Conservation (phyloP, 2,888 invertebrate genomes). For the Buathra laborator region DNA sequence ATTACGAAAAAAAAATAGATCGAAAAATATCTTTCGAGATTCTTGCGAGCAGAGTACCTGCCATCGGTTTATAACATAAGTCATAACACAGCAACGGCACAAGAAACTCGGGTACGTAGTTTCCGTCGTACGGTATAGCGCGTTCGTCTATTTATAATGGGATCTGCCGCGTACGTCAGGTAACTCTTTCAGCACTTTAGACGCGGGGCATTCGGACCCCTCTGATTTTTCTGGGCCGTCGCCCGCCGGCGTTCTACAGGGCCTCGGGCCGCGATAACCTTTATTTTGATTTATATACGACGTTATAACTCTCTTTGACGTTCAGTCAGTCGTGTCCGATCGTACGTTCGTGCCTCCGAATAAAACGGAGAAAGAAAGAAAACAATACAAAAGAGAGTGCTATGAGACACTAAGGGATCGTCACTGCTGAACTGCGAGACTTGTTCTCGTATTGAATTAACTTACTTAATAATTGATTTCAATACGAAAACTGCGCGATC, state of each 20-base stretch:
- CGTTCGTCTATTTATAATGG: constrained; percentile 55
- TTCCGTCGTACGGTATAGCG: constrained; percentile 10
- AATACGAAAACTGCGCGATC: neutral
- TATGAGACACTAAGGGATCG: constrained; percentile 20
- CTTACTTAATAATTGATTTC: neutral
- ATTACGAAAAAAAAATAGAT: neutral
- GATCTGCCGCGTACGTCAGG: constrained; percentile 73
- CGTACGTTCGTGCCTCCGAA: constrained; percentile 75
- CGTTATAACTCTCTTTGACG: constrained; percentile 81
- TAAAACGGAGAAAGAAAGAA: constrained; percentile 62
- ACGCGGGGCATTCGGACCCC: constrained; percentile 61
- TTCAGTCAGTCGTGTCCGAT: constrained; percentile 76
- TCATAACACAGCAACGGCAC: constrained; percentile 3
- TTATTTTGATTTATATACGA: constrained; percentile 85
- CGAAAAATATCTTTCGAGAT: neutral
- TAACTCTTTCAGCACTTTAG: constrained; percentile 79
- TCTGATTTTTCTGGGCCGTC: constrained; percentile 80
- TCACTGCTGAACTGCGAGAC: neutral
- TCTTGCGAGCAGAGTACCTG: neutral
- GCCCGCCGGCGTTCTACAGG: constrained; percentile 57
- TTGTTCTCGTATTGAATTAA: neutral
- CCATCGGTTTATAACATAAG: constrained; percentile 2
- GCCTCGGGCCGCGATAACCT: constrained; percentile 72
- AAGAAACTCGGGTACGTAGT: neutral
- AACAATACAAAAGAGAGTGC: neutral